A percentile compares a stretch with the other conserved stretches of the same genome.
These are phyloP conservation scores for Sceloporus tristichus DNA, from an alignment of 2,113 vertebrate species.

Conservation along the genomic window DNA sequence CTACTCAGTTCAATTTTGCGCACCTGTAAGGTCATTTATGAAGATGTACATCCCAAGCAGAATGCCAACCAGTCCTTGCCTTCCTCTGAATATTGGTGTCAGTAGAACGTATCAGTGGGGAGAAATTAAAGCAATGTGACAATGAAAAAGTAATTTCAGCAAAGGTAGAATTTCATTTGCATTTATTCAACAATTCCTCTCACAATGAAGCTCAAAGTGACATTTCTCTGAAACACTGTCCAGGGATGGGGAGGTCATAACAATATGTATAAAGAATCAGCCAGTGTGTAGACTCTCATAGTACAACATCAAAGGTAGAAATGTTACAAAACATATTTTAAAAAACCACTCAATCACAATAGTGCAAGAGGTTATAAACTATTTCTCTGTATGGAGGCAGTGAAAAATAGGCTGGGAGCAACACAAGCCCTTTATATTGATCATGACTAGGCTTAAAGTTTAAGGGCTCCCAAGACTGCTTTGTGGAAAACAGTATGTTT, in stretches of 20 bases:
- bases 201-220: slow-evolving; percentile 61
- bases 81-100: slow-evolving; percentile 31
- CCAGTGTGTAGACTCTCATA: slow-evolving; percentile 84
- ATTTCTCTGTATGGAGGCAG: slow-evolving; percentile 35
- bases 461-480: not conserved
- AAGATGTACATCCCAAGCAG: too few species aligned
- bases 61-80: slow-evolving; percentile 7
- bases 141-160: slow-evolving; percentile 40
- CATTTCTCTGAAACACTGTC: slow-evolving; percentile 60
- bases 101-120: not conserved
- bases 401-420: slow-evolving; percentile 24
- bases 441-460: not conserved
- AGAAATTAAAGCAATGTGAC: slow-evolving; percentile 8
- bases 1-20: too few species aligned
- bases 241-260: slow-evolving; percentile 45
- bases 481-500: slow-evolving; percentile 6
- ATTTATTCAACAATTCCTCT: slow-evolving; percentile 77
- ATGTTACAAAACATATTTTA: slow-evolving; percentile 73
- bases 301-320: slow-evolving; percentile 70
- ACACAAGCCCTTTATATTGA: not conserved
- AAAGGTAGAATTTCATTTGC: slow-evolving; percentile 46
- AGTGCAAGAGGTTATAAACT: slow-evolving; percentile 74
- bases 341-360: slow-evolving; percentile 63
- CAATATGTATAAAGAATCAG: slow-evolving; percentile 67
- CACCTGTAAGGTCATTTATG: too few species aligned